Evolutionary conservation across 2,797 vertebrate genomes (phyloP), one percentile per base, ranked within the genome.

Genomic region (Clarias fuscus): DNA sequence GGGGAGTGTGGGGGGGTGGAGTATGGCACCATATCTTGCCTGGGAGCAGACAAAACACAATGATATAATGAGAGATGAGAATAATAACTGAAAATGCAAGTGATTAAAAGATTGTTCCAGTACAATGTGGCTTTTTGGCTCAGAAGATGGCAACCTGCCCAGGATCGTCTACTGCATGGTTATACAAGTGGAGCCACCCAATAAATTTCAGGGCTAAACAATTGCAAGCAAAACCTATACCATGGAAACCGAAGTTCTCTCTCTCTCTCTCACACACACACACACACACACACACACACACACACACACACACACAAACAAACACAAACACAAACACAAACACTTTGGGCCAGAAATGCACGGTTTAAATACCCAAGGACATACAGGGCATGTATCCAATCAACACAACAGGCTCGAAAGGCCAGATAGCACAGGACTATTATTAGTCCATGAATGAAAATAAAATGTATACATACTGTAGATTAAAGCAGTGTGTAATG

Each of bases 41-140:
- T 83, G 84, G 78, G 27, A 85, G 22, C 13, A 18, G 85, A 85
- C 87, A 86, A 76, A 85, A 76, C 86, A 77, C 73, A 86, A 89
- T 83, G 85, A 88, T 61, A 85, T 83, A 86, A 89, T 83, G 83
- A 85, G 67, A 76, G 79, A 76, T 80, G 24, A 79, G 61, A 83
- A 77, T 82, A 75, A 84, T 77, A 68, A 56, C 82, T 88, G 59
- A 78, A 86, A 88, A 88, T 86, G 82, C 85, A 89, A 81, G 78
- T 71, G 72, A 82, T 83, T 83, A 68, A 70, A 86, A 89, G 71
- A 70, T 22, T 65, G 75, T 33, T 89, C 75, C 82, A 73, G 81
- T 64, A 72, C 85, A 86, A 89, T 86, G 76, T 84, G 86, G 84
- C 75, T 85, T 85, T 65, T 85, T 82, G 84, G 86, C 85, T 86